These are phyloP conservation scores for Pammene fasciana DNA, from an alignment of 2,888 invertebrate species.

Conservation along the genomic window DNA sequence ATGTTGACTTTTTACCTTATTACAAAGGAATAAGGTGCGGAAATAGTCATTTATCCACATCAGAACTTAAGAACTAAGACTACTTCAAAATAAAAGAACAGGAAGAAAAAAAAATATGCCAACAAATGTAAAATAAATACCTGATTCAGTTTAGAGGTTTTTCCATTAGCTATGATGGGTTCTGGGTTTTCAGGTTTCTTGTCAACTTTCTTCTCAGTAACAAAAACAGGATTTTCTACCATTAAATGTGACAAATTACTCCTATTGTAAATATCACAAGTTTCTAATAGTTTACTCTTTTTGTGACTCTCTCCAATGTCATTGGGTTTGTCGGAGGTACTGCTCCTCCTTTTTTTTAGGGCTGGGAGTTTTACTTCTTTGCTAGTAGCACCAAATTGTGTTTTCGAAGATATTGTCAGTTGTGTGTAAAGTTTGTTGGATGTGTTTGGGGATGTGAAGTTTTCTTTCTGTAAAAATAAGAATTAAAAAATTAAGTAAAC, in stretches of 20 bases:
- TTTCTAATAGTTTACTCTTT: conserved; percentile 68
- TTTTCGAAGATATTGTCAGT: conserved; percentile 75
- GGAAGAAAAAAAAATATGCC: too few species aligned
- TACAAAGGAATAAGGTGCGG: too few species aligned
- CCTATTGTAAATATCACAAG: conserved; percentile 72
- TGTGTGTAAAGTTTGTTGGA: conserved; percentile 78
- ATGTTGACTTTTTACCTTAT: too few species aligned
- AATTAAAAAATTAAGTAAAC: neutral
- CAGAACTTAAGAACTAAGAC: too few species aligned
- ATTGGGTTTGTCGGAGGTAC: conserved; percentile 77
- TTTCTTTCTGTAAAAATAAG: conserved; percentile 70
- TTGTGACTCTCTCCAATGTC: conserved; percentile 70
- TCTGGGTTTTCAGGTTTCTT: conserved; percentile 63
- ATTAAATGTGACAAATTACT: conserved; percentile 62
- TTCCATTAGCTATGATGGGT: conserved; percentile 69
- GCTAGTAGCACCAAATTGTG: conserved; percentile 60
- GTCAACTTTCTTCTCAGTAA: conserved; percentile 68
- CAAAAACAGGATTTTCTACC: conserved; percentile 58
- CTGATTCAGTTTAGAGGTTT: conserved; percentile 60
- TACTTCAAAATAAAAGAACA: too few species aligned
- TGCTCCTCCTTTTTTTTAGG: conserved; percentile 75
- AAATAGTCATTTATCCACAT: too few species aligned
- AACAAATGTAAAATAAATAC: conserved; percentile 48
- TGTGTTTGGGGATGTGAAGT: conserved; percentile 67
- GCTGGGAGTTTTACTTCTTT: conserved; percentile 73